Base-by-base conservation (phyloP, 2,113 vertebrate genomes). In the Datnioides undecimradiatus region DNA sequence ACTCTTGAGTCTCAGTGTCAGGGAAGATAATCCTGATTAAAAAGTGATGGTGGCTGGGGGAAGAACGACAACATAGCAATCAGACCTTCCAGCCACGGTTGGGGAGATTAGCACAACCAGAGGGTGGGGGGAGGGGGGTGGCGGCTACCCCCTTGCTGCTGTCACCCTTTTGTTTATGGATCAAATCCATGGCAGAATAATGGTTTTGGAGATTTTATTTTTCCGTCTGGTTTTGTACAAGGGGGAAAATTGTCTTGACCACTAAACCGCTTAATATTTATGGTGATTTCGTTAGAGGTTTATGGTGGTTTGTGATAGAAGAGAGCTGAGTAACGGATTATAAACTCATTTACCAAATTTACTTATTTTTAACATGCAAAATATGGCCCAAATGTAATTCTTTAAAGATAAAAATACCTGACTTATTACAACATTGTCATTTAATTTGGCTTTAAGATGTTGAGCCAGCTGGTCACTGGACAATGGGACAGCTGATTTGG, bases 11-110 rank as follows among this genome's bases (percentile, higher is more conserved):
- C 76, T 84, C 73, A 0, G 76, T 88, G 83, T 85, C 79, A 57
- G 73, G 49, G 69, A 84, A 87, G 84, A 89, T 93, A 91, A 94
- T 94, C 92, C 91, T 91, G 91, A 91, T 92, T 93, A 92, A 91
- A 92, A 91, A 91, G 82, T 75, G 84, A 88, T 87, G 79, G 80
- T 48, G 74, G 82, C 70, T 84, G 63, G 33, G 38, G 75, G 52
- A 75, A 80, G 78, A 80, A 84, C 52, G 75, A 83, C 76, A 90
- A 74, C 70, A 79, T 83, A 29, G 86, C 85, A 91, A 90, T 89
- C 79, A 85, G 74, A 86, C 78, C 88, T 72, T 72, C 65, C 69
- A 80, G 75, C 58, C 68, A 81, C 36, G 71, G 72, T 82, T 82
- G 65, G 23, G 57, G 67, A 91, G 90, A 93, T 93, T 93, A 92